Evolutionary conservation across 23 tunicate genomes (phyloP).

Genomic region (Phallusia fumigata): DNA sequence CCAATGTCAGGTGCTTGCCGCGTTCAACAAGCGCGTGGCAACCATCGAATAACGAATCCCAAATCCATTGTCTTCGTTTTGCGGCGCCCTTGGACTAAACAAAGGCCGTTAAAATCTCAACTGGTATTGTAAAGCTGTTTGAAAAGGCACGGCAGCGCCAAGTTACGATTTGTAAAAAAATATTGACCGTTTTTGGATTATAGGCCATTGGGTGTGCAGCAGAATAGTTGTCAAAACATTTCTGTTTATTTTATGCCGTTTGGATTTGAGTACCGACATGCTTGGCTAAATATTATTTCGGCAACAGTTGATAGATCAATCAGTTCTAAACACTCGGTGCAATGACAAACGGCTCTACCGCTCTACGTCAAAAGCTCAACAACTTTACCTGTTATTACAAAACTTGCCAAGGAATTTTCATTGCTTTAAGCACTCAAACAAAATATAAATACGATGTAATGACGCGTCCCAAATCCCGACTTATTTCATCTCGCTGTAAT

Average conservation of each 20-base stretch:
- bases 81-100: not conserved
- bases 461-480: not conserved
- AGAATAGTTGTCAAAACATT: not conserved
- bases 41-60: not conserved
- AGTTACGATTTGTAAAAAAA: conserved; percentile 9
- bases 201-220: not conserved
- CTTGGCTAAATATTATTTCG: conserved; percentile 4
- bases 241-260: not conserved
- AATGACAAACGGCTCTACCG: not conserved
- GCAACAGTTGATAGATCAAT: conserved; percentile 8
- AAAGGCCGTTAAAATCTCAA: not conserved
- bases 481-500: too few relatives aligned
- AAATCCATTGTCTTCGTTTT: not conserved
- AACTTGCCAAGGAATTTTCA: not conserved
- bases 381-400: not conserved
- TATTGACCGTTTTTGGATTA: not conserved
- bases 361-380: not conserved
- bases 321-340: not conserved
- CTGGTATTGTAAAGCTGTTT: too few relatives aligned
- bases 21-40: conserved; percentile 8
- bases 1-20: not conserved
- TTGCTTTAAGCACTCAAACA: not conserved
- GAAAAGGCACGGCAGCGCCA: not conserved
- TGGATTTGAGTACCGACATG: not conserved
- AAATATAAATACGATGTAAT: not conserved